These are phyloP conservation scores for Galerucella nymphaeae DNA, from an alignment of 2,888 invertebrate species.

Conservation along the genomic window DNA sequence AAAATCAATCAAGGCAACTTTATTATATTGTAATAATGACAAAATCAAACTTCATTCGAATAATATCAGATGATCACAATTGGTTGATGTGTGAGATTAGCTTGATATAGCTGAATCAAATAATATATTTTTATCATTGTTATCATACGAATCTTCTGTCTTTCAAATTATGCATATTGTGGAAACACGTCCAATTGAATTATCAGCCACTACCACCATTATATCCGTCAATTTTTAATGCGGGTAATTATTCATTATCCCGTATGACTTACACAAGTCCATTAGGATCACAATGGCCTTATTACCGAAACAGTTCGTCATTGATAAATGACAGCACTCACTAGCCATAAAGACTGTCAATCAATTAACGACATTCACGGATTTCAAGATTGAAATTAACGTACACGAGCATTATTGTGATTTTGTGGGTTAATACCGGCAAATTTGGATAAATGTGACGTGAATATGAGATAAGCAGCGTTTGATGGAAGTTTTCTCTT, in stretches of 20 bases:
- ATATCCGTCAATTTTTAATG: constrained; percentile 18
- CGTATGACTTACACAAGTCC: constrained; percentile 30
- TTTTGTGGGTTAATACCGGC: background rate
- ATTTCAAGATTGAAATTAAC: constrained; percentile 16
- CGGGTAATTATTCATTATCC: constrained; percentile 29
- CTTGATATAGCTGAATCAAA: too few species aligned
- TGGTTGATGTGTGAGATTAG: too few species aligned
- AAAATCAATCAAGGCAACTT: too few species aligned
- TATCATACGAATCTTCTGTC: background rate
- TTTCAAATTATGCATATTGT: background rate
- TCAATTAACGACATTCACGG: constrained; percentile 27
- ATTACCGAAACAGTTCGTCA: constrained; percentile 26
- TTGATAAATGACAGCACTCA: constrained; percentile 35
- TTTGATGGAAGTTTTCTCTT: background rate
- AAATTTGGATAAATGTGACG: constrained; percentile 14
- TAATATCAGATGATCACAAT: too few species aligned
- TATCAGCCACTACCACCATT: background rate
- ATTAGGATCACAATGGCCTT: constrained; percentile 30
- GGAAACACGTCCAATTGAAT: background rate
- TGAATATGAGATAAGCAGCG: background rate
- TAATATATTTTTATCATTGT: too few species aligned
- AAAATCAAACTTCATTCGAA: too few species aligned
- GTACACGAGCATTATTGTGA: background rate
- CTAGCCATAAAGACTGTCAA: constrained; percentile 26
- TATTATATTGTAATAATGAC: too few species aligned